These are phyloP conservation scores for Ceyx margarethae DNA, from an alignment of 2,113 vertebrate species.

Conservation along the genomic window DNA sequence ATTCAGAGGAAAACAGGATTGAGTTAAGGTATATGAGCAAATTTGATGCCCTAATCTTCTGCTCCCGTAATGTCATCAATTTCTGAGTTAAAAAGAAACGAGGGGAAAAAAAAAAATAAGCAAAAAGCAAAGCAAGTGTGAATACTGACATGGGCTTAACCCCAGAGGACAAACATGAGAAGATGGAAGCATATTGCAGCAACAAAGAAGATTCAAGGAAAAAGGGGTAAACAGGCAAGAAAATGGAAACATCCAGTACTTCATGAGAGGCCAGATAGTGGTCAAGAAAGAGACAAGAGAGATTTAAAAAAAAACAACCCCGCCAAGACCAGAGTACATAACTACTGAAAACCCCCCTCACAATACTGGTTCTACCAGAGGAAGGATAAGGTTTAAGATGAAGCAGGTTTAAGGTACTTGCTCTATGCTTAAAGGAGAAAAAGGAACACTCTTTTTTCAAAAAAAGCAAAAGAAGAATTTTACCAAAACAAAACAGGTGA, in stretches of 20 bases:
- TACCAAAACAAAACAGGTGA: neutral
- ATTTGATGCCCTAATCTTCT: neutral
- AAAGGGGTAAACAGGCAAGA: neutral
- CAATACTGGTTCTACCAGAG: neutral
- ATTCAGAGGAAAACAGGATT: neutral
- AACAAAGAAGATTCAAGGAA: neutral
- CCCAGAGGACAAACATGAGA: neutral
- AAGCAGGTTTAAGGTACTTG: neutral
- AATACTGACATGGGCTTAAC: neutral
- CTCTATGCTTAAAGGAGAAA: neutral
- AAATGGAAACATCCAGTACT: neutral
- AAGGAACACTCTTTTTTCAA: neutral
- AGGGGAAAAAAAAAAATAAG: neutral
- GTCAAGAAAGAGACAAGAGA: neutral
- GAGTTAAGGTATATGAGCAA: neutral
- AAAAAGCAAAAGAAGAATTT: neutral
- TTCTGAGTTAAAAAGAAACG: neutral
- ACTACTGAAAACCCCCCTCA: neutral
- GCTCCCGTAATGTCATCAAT: neutral
- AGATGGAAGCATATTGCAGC: neutral
- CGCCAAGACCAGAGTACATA: neutral
- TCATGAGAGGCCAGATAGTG: neutral
- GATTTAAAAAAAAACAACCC: neutral
- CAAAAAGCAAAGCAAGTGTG: neutral
- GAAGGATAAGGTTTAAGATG: neutral